Evolutionary conservation across 2,113 vertebrate species (phyloP).

Genomic region (Stegostoma tigrinum): DNA sequence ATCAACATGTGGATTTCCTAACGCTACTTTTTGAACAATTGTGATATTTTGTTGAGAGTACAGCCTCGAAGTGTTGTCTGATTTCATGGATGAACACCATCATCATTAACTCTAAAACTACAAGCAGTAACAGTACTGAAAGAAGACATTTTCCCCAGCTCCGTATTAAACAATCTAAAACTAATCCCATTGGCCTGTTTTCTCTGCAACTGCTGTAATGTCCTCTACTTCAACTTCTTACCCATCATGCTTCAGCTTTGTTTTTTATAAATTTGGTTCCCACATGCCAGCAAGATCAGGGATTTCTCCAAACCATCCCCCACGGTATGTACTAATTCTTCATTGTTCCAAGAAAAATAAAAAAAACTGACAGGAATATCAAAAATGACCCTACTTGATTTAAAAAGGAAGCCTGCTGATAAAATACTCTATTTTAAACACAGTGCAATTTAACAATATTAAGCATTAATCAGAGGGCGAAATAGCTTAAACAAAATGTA

Average conservation of each 20-base stretch:
- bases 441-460: not conserved
- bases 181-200: not conserved
- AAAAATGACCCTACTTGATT: conserved; percentile 1
- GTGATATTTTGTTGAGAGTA: not conserved
- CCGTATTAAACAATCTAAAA: not conserved
- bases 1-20: not conserved
- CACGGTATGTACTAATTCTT: not conserved
- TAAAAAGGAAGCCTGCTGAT: not conserved
- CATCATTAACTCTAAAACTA: not conserved
- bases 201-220: not conserved
- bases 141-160: not conserved
- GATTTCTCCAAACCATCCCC: conserved; percentile 9
- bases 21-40: not conserved
- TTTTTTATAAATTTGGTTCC: not conserved
- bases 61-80: not conserved
- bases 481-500: not conserved
- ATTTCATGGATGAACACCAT: not conserved
- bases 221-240: not conserved
- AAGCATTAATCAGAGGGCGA: not conserved
- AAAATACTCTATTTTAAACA: not conserved
- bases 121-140: not conserved
- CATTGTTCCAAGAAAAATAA: not conserved
- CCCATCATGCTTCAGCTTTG: not conserved
- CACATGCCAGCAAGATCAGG: not conserved
- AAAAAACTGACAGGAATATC: conserved; percentile 8